Conservation (phyloP, 35 echinoderm and acorn worm genomes). For the Diadema setosum region DNA sequence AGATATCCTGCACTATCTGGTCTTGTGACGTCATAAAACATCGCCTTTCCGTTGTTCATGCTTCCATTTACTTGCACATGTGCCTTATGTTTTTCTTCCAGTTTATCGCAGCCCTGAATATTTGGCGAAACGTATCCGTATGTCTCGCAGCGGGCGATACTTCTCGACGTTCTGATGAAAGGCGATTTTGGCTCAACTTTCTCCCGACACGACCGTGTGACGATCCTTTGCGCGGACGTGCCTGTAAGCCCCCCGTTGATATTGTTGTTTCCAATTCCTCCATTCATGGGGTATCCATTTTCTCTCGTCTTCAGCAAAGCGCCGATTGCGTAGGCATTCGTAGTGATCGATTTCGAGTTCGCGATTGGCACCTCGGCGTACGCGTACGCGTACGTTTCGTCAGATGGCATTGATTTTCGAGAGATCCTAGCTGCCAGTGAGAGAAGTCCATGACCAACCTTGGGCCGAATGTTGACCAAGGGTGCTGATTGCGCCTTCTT, state of each 20-base stretch:
- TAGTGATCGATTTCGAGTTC: background rate
- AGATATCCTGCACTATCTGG: constrained; percentile 24
- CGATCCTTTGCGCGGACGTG: background rate
- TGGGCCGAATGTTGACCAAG: background rate
- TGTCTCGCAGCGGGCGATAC: constrained; percentile 11
- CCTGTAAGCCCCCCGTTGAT: background rate
- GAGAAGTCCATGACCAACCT: background rate
- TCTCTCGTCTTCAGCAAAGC: constrained; percentile 8
- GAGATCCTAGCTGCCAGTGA: background rate
- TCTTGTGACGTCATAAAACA: constrained; percentile 11
- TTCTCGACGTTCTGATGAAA: background rate
- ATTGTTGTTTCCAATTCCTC: background rate
- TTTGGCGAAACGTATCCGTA: constrained; percentile 59
- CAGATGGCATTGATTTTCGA: background rate
- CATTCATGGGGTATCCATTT: background rate
- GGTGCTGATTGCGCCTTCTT: constrained; percentile 1
- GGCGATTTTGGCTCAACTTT: background rate
- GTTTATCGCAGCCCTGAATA: background rate
- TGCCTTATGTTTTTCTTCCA: background rate
- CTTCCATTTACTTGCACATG: background rate
- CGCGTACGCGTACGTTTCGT: constrained; percentile 37
- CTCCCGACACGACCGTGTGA: background rate
- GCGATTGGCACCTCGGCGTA: constrained; percentile 35
- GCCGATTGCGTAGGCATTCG: constrained; percentile 44
- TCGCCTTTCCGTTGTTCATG: background rate